These are phyloP conservation scores for Prinia subflava DNA, from an alignment of 2,113 vertebrate species.

Conservation along the genomic window DNA sequence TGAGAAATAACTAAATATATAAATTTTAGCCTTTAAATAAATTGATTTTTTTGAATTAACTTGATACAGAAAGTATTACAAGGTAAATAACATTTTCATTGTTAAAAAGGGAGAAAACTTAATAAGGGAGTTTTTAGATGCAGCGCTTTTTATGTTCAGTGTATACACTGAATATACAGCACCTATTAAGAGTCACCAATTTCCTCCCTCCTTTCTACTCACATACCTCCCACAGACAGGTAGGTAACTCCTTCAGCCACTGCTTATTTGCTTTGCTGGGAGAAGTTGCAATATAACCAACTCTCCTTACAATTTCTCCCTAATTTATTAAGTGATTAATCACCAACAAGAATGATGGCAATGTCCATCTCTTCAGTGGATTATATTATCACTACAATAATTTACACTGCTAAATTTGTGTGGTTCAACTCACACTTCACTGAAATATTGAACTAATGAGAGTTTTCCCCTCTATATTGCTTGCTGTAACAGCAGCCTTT, in stretches of 20 bases:
- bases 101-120: not conserved
- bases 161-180: not conserved
- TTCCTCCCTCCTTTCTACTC: not conserved
- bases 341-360: not conserved
- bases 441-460: slow-evolving; percentile 3
- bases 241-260: not conserved
- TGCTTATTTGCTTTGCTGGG: not conserved
- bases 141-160: not conserved
- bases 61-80: not conserved
- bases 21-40: not conserved
- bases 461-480: not conserved
- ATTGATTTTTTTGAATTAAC: not conserved
- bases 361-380: not conserved
- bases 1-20: not conserved
- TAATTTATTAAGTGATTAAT: slow-evolving; percentile 21
- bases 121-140: not conserved
- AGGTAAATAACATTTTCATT: not conserved
- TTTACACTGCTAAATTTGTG: not conserved
- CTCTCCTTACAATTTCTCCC: not conserved
- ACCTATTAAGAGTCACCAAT: not conserved
- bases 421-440: slow-evolving; percentile 25
- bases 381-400: not conserved
- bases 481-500: not conserved
- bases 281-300: not conserved
- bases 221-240: not conserved